Evolutionary conservation across 2,797 vertebrate species (phyloP).

Genomic region (Channa striata): DNA sequence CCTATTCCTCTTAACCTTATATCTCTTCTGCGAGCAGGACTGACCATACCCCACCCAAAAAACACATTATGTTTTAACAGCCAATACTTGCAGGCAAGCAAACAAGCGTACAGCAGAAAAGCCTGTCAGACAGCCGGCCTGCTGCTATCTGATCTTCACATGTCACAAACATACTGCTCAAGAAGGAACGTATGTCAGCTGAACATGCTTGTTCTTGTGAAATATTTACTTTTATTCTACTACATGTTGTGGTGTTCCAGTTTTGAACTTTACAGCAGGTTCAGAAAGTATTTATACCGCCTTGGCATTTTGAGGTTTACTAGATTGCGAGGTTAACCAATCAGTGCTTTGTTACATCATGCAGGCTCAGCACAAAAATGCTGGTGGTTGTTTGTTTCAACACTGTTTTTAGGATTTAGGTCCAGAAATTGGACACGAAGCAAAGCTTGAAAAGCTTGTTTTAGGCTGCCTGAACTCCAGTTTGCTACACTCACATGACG

Average conservation of each 20-base stretch:
- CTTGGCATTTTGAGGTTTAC: neutral
- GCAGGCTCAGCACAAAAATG: slow-evolving; percentile 10
- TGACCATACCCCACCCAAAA: slow-evolving; percentile 30
- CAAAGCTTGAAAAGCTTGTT: neutral
- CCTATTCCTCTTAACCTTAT: slow-evolving; percentile 67
- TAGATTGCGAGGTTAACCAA: neutral
- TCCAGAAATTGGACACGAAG: neutral
- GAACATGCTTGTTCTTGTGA: slow-evolving; percentile 25
- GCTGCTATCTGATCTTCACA: slow-evolving; percentile 36
- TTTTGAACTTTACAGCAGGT: slow-evolving; percentile 25
- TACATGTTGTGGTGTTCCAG: slow-evolving; percentile 16
- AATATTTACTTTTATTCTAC: slow-evolving; percentile 8
- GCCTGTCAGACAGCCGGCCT: slow-evolving; percentile 27
- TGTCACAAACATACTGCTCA: neutral
- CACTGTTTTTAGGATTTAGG: too few species aligned
- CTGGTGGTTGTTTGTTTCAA: neutral
- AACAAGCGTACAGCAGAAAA: slow-evolving; percentile 43
- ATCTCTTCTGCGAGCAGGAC: slow-evolving; percentile 76
- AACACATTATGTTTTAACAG: slow-evolving; percentile 18
- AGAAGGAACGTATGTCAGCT: slow-evolving; percentile 31
- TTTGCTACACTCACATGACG: neutral
- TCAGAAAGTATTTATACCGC: neutral
- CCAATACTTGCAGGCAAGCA: slow-evolving; percentile 39
- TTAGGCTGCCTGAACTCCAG: too few species aligned
- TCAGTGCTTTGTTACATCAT: slow-evolving; percentile 23